Percentiles rank a stretch among this genome's conserved stretches.
Evolutionary conservation across 2,888 invertebrate species (phyloP).

Genomic region (Cantharis nigra): DNA sequence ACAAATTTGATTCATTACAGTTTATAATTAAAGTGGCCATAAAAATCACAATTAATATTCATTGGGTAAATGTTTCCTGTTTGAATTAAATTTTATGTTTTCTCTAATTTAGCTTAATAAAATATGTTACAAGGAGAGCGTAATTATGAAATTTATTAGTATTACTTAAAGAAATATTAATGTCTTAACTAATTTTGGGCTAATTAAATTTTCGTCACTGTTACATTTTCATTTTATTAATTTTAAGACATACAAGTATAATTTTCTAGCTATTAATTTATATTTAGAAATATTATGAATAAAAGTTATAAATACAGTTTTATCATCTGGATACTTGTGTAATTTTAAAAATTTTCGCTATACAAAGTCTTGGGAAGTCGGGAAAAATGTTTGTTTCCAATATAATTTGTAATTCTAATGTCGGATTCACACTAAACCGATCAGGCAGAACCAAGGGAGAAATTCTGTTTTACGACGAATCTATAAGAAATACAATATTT

Average conservation of each 20-base stretch:
- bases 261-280: background rate
- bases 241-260: background rate
- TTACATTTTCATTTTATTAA: background rate
- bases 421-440: background rate
- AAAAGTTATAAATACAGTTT: background rate
- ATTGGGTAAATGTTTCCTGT: background rate
- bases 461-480: background rate
- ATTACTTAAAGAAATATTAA: background rate
- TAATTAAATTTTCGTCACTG: background rate
- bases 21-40: background rate
- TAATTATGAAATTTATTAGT: background rate
- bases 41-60: background rate
- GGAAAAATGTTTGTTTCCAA: background rate
- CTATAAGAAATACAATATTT: background rate
- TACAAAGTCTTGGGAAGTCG: background rate
- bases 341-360: background rate
- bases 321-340: background rate
- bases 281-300: background rate
- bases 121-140: background rate
- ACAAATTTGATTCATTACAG: background rate
- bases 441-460: background rate
- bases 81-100: background rate
- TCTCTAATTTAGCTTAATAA: background rate
- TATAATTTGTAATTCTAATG: background rate
- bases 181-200: background rate